These are phyloP conservation scores for Nipponacmea schrenckii DNA, from an alignment of 2,888 invertebrate genomes.

Conservation along the genomic window DNA sequence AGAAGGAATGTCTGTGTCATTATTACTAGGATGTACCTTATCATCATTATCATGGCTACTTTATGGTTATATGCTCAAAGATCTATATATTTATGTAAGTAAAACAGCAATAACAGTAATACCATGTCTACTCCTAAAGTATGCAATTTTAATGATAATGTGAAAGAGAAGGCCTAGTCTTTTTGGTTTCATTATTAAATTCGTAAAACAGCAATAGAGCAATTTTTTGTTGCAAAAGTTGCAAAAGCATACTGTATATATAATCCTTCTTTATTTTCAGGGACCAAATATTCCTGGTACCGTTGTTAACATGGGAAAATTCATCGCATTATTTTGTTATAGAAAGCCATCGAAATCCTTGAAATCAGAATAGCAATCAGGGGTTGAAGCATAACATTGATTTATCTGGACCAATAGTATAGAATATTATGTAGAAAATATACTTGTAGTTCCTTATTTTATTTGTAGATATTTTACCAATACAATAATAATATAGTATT, in stretches of 20 bases:
- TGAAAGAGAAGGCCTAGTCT: no score
- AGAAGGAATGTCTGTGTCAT: slow-evolving; percentile 37
- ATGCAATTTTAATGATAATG: no score
- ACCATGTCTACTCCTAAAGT: neutral
- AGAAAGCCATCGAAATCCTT: neutral
- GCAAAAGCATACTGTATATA: no score
- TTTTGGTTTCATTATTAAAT: no score
- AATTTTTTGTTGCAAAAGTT: no score
- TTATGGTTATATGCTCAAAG: slow-evolving; percentile 43
- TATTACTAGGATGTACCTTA: slow-evolving; percentile 35
- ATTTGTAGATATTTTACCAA: no score
- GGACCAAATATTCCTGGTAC: slow-evolving; percentile 12
- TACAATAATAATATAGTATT: no score
- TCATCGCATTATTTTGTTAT: slow-evolving; percentile 9
- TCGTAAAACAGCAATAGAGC: no score
- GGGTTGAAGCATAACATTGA: slow-evolving; percentile 6
- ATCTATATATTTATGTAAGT: slow-evolving; percentile 48
- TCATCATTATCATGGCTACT: slow-evolving; percentile 41
- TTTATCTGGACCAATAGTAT: neutral
- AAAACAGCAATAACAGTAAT: neutral
- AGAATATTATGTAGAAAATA: no score
- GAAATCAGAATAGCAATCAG: slow-evolving; percentile 1
- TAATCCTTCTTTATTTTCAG: neutral
- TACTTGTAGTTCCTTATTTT: no score
- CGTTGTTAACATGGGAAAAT: slow-evolving; percentile 1